Evolutionary conservation across 2,113 vertebrate genomes (phyloP), one percentile per base, ranked within the genome.

Genomic region (Rhagologus leucostigma): DNA sequence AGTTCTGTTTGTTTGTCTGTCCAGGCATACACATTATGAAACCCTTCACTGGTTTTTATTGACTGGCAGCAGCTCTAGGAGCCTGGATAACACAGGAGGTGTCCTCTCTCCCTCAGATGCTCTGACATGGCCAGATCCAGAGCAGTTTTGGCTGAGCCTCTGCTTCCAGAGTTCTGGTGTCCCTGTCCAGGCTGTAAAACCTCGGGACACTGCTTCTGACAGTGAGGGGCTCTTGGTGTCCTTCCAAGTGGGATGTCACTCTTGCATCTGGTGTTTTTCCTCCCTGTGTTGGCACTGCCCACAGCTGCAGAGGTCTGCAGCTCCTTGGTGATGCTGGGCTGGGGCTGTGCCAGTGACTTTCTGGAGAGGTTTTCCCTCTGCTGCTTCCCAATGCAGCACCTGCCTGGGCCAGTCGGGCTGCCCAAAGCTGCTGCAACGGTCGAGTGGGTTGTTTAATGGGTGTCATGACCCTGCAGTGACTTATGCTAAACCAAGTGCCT

Each of bases 1-100:
- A 90, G 63, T 41, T 60, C 85, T 76, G 67, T 85, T 93, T 83
- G 63, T 95, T 97, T 96, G 71, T 84, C 75, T 95, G 76, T 73
- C 82, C 82, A 85, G 88, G 89, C 52, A 30, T 11, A 33, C 16
- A 19, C 91, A 6, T 87, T 64, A 52, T 56, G 59, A 59, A 84
- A 30, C 9, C 17, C 55, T 59, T 74, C 47, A 4, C 23, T 55
- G 55, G 1, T 50, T 87, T 93, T 70, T 65, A 76, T 17, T 20
- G 60, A 57, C 33, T 15, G 21, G 13, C 70, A 62, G 65, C 75
- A 35, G 63, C 62, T 33, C 33, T 2, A 12, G 16, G 41, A 60
- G 17, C 13, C 44, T 6, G 5, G 46, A 56, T 7, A 24, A 57
- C n/a, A 29, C 3, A 0, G 62, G 17, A 3, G 9, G 5, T 47